Percentiles rank a stretch among this genome's conserved stretches.
Conservation (phyloP, 2,888 invertebrate genomes). For the Cephus pulcher region DNA sequence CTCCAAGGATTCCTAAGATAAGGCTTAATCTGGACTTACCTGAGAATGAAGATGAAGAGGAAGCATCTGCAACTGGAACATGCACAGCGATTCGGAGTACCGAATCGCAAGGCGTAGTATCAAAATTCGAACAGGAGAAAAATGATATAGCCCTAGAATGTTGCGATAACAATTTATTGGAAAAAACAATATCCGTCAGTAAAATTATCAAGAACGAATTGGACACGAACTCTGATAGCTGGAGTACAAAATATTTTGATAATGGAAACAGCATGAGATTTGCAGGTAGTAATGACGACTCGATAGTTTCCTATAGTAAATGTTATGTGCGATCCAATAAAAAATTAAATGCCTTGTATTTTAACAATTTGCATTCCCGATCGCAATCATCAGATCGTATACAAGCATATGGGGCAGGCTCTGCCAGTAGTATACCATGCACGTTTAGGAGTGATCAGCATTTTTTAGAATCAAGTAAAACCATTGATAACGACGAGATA, state of each 20-base stretch:
- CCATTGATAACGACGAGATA: no score
- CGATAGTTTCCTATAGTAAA: no score
- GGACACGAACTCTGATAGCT: no score
- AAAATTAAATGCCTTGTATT: not conserved
- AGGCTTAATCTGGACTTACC: constrained; percentile 44
- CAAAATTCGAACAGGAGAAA: no score
- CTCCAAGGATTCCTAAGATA: constrained; percentile 27
- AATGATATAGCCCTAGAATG: no score
- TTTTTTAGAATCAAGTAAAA: no score
- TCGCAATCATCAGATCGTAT: not conserved
- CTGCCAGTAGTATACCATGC: not conserved
- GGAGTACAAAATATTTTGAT: no score
- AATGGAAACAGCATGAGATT: no score
- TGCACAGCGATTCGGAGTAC: not conserved
- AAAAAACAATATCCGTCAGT: not conserved
- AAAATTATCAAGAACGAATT: no score
- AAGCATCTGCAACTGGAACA: not conserved
- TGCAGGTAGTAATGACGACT: no score
- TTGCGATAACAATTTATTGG: not conserved
- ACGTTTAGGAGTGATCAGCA: no score
- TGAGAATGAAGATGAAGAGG: constrained; percentile 31
- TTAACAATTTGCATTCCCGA: not conserved
- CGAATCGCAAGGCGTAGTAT: no score
- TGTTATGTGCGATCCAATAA: not conserved
- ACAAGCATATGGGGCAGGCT: not conserved